phyloP scores from a whole-genome alignment of 2,888 invertebrate genomes.

The Leucophenga maculata region DNA sequence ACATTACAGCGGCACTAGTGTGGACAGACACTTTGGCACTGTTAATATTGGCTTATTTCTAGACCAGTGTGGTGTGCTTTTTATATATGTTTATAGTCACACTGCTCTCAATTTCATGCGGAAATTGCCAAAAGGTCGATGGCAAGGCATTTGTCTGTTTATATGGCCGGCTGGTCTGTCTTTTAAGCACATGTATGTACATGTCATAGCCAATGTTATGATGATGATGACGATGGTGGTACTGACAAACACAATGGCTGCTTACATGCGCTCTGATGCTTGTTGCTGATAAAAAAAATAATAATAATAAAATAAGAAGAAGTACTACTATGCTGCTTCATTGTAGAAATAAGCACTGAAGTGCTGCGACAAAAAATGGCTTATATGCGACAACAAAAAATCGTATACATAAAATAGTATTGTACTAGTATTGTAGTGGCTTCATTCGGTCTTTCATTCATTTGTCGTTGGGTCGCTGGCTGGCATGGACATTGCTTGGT shows the following conservation, averaged over 20 bases:
- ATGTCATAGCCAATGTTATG: constrained; percentile 26
- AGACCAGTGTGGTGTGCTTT: not conserved
- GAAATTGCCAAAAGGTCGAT: constrained; percentile 21
- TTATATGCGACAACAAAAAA: constrained; percentile 4
- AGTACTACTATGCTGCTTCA: not conserved
- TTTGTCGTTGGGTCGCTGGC: not conserved
- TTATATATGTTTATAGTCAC: not conserved
- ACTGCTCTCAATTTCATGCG: not conserved
- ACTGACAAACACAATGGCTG: constrained; percentile 15
- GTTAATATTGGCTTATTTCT: not conserved
- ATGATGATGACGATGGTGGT: too few relatives aligned
- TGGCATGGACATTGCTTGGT: constrained; percentile 17
- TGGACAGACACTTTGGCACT: not conserved
- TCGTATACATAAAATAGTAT: constrained; percentile 17
- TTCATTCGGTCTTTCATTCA: constrained; percentile 9
- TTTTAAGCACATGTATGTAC: constrained; percentile 20
- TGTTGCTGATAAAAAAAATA: constrained; percentile 22
- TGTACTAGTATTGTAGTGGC: constrained; percentile 16
- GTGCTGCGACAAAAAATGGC: constrained; percentile 8
- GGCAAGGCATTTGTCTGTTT: constrained; percentile 6
- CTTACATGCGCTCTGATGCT: constrained; percentile 10
- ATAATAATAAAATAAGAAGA: not conserved
- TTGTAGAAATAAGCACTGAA: not conserved
- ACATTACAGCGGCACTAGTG: constrained; percentile 45
- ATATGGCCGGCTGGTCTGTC: not conserved